phyloP scores from a whole-genome alignment of 2,797 vertebrate species.

The Anolis apletophallus region DNA sequence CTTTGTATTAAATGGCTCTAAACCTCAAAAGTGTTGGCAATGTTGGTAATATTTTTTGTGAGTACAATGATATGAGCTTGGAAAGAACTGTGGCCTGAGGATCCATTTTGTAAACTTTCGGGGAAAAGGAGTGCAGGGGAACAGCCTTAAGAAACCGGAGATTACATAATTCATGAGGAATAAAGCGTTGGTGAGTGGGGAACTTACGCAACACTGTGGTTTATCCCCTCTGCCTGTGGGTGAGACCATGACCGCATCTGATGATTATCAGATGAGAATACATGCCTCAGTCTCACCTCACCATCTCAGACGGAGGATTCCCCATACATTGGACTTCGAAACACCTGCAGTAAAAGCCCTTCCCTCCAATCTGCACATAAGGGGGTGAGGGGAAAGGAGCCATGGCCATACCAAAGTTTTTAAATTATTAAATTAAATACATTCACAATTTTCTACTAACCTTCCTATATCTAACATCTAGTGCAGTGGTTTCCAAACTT shows the following conservation, averaged over 20 bases:
- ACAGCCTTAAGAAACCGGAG: background rate
- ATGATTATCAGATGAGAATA: constrained; percentile 3
- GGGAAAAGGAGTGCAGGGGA: background rate
- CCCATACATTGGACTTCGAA: background rate
- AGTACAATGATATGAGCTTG: background rate
- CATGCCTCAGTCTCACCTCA: background rate
- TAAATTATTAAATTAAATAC: no score
- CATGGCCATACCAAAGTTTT: background rate
- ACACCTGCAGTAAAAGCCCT: background rate
- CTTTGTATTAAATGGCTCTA: background rate
- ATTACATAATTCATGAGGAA: background rate
- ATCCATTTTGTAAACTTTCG: background rate
- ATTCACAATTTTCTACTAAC: no score
- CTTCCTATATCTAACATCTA: no score
- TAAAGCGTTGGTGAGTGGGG: background rate
- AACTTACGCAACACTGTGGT: constrained; percentile 2
- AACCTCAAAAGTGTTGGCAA: background rate
- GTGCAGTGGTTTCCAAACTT: no score
- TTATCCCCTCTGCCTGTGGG: background rate
- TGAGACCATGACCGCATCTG: background rate
- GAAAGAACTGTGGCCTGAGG: background rate
- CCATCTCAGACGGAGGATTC: background rate
- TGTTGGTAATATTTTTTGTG: background rate
- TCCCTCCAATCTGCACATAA: background rate
- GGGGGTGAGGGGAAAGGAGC: background rate